A percentile compares a stretch with the other conserved stretches of the same genome.
Evolutionary conservation across 2,888 invertebrate genomes (phyloP).

Genomic region (Cremastinae sp.): DNA sequence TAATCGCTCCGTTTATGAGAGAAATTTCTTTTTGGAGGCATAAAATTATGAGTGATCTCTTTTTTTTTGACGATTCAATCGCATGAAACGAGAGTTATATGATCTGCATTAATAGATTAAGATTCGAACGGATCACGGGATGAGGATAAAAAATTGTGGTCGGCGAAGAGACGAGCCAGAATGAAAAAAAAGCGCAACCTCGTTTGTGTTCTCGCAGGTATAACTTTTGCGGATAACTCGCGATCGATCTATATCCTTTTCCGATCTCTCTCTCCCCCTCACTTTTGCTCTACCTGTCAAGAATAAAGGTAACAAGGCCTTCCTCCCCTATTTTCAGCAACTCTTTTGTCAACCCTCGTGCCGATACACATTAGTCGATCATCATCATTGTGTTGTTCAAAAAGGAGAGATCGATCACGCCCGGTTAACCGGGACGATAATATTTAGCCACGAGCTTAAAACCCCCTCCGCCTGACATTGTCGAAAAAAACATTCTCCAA

Average conservation of each 20-base stretch:
- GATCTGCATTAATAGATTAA: slow-evolving; percentile 57
- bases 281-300: slow-evolving; percentile 44
- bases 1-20: too few species aligned
- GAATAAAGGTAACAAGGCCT: slow-evolving; percentile 47
- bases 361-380: slow-evolving; percentile 56
- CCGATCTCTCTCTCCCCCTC: slow-evolving; percentile 24
- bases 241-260: slow-evolving; percentile 53
- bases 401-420: slow-evolving; percentile 59
- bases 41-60: neutral
- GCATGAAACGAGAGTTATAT: slow-evolving; percentile 30
- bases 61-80: slow-evolving; percentile 55
- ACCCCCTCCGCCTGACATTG: slow-evolving; percentile 41
- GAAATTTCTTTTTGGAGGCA: too few species aligned
- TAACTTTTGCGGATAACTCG: slow-evolving; percentile 50
- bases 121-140: slow-evolving; percentile 32
- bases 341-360: slow-evolving; percentile 40
- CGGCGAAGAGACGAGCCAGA: slow-evolving; percentile 32
- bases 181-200: slow-evolving; percentile 68
- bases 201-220: slow-evolving; percentile 51
- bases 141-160: slow-evolving; percentile 55
- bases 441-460: slow-evolving; percentile 56
- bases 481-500: slow-evolving; percentile 13
- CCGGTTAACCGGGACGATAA: slow-evolving; percentile 54
- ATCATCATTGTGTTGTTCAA: slow-evolving; percentile 58
- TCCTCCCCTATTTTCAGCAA: slow-evolving; percentile 6